These are phyloP conservation scores for Chascanopsetta lugubris DNA, from an alignment of 2,113 vertebrate genomes.

Conservation along the genomic window DNA sequence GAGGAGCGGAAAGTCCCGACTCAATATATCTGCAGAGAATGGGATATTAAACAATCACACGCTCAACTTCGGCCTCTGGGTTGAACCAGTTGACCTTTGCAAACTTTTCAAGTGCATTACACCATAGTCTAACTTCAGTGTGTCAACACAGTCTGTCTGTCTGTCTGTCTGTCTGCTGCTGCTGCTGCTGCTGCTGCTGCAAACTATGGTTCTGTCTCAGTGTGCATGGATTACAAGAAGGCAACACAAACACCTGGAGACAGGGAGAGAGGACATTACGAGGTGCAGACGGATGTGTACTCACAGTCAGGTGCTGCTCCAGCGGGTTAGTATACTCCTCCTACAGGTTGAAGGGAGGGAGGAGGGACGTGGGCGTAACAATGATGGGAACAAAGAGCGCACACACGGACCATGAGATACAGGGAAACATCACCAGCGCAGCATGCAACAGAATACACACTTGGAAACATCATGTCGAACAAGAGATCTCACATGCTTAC, in stretches of 20 bases:
- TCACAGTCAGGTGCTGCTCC: conserved; percentile 95
- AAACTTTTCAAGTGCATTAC: conserved; percentile 32
- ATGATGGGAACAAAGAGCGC: conserved; percentile 71
- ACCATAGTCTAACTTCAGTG: conserved; percentile 4
- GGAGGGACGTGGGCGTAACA: conserved; percentile 61
- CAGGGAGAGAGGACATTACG: conserved; percentile 41
- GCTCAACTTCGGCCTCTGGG: conserved; percentile 8
- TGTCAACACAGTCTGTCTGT: conserved; percentile 48
- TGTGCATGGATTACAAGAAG: conserved; percentile 22
- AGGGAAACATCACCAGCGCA: conserved; percentile 48
- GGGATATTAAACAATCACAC: neutral
- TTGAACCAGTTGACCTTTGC: conserved; percentile 4
- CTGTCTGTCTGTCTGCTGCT: too few species aligned
- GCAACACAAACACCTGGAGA: conserved; percentile 22
- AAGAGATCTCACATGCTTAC: neutral
- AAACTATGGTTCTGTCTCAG: conserved; percentile 24
- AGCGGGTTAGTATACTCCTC: conserved; percentile 91
- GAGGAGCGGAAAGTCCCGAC: neutral
- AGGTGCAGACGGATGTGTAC: conserved; percentile 76
- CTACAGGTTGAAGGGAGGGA: conserved; percentile 74
- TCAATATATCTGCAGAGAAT: conserved; percentile 6
- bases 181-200: conserved; percentile 56
- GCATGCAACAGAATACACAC: conserved; percentile 58
- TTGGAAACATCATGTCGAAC: conserved; percentile 28
- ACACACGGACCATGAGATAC: conserved; percentile 67